Conservation (phyloP, 1,140 invertebrate species). For the Bombyx mandarina region DNA sequence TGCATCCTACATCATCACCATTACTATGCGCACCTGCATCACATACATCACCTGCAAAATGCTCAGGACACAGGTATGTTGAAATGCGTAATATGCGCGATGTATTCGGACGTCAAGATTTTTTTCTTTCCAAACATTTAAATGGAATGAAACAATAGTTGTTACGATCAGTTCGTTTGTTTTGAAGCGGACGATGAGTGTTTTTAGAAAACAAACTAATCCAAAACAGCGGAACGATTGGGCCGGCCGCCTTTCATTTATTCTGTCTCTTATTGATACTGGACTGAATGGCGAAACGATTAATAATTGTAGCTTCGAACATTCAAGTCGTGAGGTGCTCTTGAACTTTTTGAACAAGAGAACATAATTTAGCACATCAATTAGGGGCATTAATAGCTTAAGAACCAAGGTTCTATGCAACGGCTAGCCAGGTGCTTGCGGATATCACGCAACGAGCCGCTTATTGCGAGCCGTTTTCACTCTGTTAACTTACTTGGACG, state of each 20-base stretch:
- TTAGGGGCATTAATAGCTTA: conserved; percentile 24
- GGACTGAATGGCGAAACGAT: too few relatives aligned
- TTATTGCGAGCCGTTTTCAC: conserved; percentile 44
- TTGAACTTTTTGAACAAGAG: conserved; percentile 45
- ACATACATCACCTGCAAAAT: conserved; percentile 75
- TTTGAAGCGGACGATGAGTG: conserved; percentile 35
- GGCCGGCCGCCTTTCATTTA: too few relatives aligned
- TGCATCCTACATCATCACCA: conserved; percentile 83
- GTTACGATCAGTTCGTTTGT: conserved; percentile 46
- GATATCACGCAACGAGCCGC: conserved; percentile 38
- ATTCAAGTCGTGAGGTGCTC: conserved; percentile 12
- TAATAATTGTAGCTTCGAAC: too few relatives aligned
- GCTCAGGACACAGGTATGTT: conserved; percentile 71
- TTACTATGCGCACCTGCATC: conserved; percentile 79
- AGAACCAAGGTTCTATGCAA: conserved; percentile 33
- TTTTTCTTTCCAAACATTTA: conserved; percentile 28
- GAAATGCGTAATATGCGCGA: background rate
- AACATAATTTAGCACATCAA: conserved; percentile 25
- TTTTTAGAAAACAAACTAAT: conserved; percentile 48
- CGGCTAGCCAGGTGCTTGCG: conserved; percentile 37
- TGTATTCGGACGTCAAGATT: conserved; percentile 13
- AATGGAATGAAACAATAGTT: conserved; percentile 34
- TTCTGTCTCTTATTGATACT: too few relatives aligned
- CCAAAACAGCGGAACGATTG: too few relatives aligned
- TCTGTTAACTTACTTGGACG: conserved; percentile 32